These are phyloP conservation scores for Meloidogyne hapla DNA, from an alignment of 1,140 invertebrate genomes.

Conservation along the genomic window DNA sequence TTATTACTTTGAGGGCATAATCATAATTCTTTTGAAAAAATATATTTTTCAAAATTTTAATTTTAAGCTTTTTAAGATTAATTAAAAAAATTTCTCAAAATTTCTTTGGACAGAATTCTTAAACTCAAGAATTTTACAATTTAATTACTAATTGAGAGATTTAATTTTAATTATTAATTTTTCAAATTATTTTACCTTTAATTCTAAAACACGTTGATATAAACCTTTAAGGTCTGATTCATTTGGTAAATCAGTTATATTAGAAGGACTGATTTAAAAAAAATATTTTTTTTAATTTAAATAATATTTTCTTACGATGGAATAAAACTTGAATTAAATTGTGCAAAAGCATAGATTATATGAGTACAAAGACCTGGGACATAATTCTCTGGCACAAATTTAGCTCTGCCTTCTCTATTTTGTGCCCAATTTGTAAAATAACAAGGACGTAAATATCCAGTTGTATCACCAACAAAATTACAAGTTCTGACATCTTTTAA, in stretches of 20 bases:
- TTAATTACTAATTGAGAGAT: too few relatives aligned
- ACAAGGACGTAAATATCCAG: conserved; percentile 66
- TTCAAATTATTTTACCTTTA: not conserved
- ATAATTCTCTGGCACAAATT: conserved; percentile 88
- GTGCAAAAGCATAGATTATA: conserved; percentile 88
- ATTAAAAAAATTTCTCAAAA: conserved; percentile 53
- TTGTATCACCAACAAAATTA: not conserved
- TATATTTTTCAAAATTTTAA: not conserved
- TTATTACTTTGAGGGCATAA: conserved; percentile 56
- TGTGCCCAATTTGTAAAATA: conserved; percentile 96
- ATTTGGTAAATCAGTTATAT: too few relatives aligned
- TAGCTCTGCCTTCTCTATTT: conserved; percentile 83
- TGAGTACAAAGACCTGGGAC: conserved; percentile 85
- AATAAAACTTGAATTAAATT: conserved; percentile 85
- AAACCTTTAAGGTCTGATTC: not conserved
- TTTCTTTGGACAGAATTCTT: conserved; percentile 51
- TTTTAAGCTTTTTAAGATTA: conserved; percentile 49
- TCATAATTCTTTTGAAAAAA: conserved; percentile 35
- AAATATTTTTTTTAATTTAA: not conserved
- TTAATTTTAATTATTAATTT: too few relatives aligned
- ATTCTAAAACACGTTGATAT: not conserved
- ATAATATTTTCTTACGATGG: conserved; percentile 6
- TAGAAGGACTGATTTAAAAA: too few relatives aligned
- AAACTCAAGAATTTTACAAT: conserved; percentile 44
- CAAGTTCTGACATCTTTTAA: not conserved